These are phyloP conservation scores for Dasyurus viverrinus DNA, from an alignment of 2,113 vertebrate genomes.

Conservation along the genomic window DNA sequence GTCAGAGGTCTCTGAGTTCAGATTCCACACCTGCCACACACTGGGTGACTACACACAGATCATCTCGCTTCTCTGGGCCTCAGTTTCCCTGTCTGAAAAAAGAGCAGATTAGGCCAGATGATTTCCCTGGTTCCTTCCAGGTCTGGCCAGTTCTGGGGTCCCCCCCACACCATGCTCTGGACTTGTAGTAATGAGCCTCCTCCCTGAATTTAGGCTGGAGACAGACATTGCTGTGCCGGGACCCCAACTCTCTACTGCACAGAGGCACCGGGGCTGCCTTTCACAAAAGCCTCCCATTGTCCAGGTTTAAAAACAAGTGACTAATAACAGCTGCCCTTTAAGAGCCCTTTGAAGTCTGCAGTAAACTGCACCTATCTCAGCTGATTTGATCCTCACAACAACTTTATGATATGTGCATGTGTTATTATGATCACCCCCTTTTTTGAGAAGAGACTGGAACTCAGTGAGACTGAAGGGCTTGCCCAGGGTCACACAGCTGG, in stretches of 20 bases:
- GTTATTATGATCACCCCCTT: neutral
- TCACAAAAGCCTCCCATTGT: neutral
- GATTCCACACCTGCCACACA: neutral
- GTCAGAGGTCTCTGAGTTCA: neutral
- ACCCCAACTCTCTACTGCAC: neutral
- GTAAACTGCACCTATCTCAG: neutral
- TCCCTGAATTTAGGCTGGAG: neutral
- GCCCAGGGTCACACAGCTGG: neutral
- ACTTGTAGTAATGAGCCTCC: neutral
- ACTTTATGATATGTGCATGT: neutral
- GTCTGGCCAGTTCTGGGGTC: neutral
- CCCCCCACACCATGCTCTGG: neutral
- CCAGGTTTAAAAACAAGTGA: neutral
- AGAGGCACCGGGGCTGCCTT: neutral
- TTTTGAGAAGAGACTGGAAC: neutral
- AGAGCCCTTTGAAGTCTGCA: neutral
- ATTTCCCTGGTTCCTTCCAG: neutral
- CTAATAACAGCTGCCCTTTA: neutral
- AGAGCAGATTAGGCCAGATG: neutral
- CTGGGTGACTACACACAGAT: neutral
- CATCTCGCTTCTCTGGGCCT: neutral
- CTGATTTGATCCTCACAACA: neutral
- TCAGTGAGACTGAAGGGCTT: neutral
- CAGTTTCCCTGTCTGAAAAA: neutral
- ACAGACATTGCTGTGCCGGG: neutral